Evolutionary conservation across 1,140 invertebrate species (phyloP), one percentile per base, ranked within the genome.

Genomic region (Bombus breviceps): DNA sequence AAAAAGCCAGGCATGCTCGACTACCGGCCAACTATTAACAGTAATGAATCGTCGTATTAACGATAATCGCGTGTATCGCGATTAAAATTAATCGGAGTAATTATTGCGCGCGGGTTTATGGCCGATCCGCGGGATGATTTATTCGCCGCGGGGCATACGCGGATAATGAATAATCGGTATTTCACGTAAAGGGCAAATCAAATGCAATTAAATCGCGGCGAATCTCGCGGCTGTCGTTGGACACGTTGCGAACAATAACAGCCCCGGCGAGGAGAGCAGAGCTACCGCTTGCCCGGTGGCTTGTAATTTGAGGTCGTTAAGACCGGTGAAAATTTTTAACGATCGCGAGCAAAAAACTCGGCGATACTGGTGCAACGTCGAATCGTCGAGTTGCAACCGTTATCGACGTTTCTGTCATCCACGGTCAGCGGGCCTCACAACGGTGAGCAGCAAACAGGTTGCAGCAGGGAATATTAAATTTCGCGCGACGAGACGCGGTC

Each of bases 251-350:
- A n/a, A 75, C 13, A n/a, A 39, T 53, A 32, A 53, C 32, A 34
- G 59, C 37, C 64, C 28, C 59, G 32, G 18, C 13, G 37, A 4
- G 28, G 8, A 77, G 34, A 83, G 73, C 47, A 28, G 28, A 32
- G 57, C 53, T 13, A 18, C 25, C 13, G n/a, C 18, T 28, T 22
- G 47, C n/a, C n/a, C 41, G 53, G 43, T 77, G 43, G 81, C 81
- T 83, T 76, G 59, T 83, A 68, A 83, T 83, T 83, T 76, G 2
- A 68, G 73, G 62, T 76, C 72, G 81, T 77, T 76, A 83, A 77
- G 72, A 66, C 41, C 62, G 59, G 81, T 34, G 73, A 84, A 68
- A 84, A 71, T 79, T 84, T 84, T 79, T 79, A 84, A 79, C 74
- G 82, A 84, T 69, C 75, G 74, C 1, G 1, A 3, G 34, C 32